Conservation (phyloP, 2,797 vertebrate species). For the Neopelma chrysocephalum region DNA sequence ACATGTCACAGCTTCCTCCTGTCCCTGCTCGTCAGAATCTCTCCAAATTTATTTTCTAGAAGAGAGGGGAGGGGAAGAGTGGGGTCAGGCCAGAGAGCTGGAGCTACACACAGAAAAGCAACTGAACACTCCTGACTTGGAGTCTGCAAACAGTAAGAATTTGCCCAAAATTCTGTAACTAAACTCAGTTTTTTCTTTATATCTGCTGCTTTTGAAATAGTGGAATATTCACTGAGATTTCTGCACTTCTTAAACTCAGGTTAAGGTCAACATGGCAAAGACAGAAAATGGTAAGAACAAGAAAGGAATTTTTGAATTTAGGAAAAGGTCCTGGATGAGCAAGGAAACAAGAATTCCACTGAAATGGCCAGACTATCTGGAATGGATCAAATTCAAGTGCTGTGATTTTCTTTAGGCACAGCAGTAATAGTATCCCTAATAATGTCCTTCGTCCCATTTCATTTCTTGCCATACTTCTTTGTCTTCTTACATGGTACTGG, state of each 20-base stretch:
- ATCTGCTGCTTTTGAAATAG: fast-evolving
- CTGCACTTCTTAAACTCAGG: background rate
- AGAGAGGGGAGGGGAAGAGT: background rate
- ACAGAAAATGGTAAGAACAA: background rate
- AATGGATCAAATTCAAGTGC: background rate
- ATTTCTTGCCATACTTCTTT: background rate
- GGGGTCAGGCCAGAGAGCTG: background rate
- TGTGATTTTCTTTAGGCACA: background rate
- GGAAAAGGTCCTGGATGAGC: background rate
- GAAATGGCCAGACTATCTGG: background rate
- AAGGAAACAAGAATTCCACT: background rate
- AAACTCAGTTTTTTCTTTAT: background rate
- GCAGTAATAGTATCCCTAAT: background rate
- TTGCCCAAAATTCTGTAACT: background rate
- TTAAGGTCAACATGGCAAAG: background rate
- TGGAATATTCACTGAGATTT: background rate
- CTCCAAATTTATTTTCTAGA: constrained; percentile 14
- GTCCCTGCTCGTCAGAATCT: background rate
- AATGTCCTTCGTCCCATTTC: background rate
- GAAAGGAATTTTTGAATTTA: background rate
- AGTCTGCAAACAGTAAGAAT: background rate
- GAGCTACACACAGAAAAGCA: background rate
- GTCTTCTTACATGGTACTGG: background rate
- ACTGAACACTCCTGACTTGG: background rate
- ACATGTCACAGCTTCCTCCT: background rate